These are phyloP conservation scores for Caenorhabditis sp. DNA, from an alignment of 2,888 invertebrate genomes.

Conservation along the genomic window DNA sequence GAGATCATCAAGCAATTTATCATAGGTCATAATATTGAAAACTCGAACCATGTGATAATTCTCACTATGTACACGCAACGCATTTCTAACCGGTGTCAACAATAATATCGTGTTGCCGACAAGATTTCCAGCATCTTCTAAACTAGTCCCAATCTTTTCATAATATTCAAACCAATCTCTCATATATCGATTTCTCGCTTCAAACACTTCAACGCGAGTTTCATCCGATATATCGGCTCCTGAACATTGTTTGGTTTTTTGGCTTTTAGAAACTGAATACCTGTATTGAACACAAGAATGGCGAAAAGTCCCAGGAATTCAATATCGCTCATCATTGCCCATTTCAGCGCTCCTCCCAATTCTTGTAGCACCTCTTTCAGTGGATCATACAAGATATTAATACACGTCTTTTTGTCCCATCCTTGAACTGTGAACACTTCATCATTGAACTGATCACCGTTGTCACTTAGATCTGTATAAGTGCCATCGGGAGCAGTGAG, in stretches of 20 bases:
- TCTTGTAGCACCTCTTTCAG: constrained; percentile 49
- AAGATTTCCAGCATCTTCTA: constrained; percentile 43
- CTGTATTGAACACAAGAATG: constrained; percentile 59
- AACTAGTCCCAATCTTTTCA: constrained; percentile 29
- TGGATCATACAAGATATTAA: constrained; percentile 45
- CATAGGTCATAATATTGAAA: constrained; percentile 62
- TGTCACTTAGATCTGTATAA: constrained; percentile 44
- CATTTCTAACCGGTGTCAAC: constrained; percentile 48
- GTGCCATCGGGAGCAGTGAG: constrained; percentile 43
- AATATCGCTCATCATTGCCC: constrained; percentile 55
- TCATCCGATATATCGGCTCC: constrained; percentile 37
- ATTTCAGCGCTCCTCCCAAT: constrained; percentile 50
- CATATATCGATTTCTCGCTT: constrained; percentile 28
- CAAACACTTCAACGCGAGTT: constrained; percentile 19
- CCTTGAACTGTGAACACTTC: constrained; percentile 11
- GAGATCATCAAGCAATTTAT: constrained; percentile 59
- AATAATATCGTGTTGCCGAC: constrained; percentile 64
- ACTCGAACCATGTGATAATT: constrained; percentile 61
- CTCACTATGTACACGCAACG: constrained; percentile 35
- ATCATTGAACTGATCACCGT: constrained; percentile 38
- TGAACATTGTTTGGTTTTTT: too few relatives aligned
- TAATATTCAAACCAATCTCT: constrained; percentile 62
- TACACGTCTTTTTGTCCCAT: constrained; percentile 43
- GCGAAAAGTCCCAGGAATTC: constrained; percentile 60
- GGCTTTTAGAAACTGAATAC: too few relatives aligned